These are phyloP conservation scores for Lacerta viridis DNA, from an alignment of 2,797 vertebrate genomes.

Conservation along the genomic window DNA sequence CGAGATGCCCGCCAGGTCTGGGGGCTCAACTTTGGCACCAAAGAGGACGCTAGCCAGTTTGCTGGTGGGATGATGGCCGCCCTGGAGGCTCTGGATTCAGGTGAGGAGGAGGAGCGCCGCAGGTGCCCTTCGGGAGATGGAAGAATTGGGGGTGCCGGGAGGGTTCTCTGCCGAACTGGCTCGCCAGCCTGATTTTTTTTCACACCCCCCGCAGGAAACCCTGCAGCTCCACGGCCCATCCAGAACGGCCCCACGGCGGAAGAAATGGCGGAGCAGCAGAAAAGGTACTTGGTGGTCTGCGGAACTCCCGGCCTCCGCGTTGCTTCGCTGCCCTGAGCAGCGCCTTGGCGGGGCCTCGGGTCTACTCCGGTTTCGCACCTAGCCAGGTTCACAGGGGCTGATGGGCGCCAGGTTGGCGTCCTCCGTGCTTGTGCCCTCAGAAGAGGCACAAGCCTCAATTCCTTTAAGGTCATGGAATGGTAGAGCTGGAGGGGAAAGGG, in stretches of 20 bases:
- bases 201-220: background rate
- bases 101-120: conserved; percentile 19
- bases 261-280: conserved; percentile 87
- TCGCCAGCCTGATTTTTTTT: background rate
- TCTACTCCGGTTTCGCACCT: background rate
- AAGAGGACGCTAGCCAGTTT: conserved; percentile 90
- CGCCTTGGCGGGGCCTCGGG: background rate
- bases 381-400: background rate
- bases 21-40: conserved; percentile 94
- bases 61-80: conserved; percentile 88
- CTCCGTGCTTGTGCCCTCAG: background rate
- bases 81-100: conserved; percentile 84
- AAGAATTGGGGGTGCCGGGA: background rate
- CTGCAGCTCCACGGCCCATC: conserved; percentile 73
- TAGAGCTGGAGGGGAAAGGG: no score
- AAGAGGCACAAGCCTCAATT: no score
- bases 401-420: background rate
- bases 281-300: conserved; percentile 79
- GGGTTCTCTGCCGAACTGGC: no score
- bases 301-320: no score
- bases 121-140: no score
- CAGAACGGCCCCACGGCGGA: conserved; percentile 90
- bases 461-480: no score
- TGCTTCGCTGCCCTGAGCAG: no score
- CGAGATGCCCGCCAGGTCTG: conserved; percentile 91